These are phyloP conservation scores for Drosophila vallismaia DNA, from an alignment of 2,888 invertebrate genomes.

Conservation along the genomic window DNA sequence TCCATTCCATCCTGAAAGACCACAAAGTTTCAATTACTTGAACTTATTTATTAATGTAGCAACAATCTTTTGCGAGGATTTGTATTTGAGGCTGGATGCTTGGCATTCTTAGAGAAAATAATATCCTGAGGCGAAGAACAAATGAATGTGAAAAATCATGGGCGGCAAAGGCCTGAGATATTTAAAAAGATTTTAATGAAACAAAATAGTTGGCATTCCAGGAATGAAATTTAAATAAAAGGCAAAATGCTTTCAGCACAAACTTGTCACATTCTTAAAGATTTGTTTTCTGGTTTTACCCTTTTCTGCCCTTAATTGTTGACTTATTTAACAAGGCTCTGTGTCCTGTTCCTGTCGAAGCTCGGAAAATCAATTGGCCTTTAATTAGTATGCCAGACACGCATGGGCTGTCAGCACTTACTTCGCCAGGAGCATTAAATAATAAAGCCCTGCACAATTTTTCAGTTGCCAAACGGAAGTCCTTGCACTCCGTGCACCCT, in stretches of 20 bases:
- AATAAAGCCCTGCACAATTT: constrained; percentile 61
- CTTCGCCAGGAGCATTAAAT: constrained; percentile 14
- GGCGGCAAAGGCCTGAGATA: background rate
- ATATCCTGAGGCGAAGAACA: background rate
- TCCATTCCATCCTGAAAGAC: constrained; percentile 36
- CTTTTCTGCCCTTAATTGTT: background rate
- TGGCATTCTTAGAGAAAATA: constrained; percentile 30
- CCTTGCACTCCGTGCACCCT: constrained; percentile 6
- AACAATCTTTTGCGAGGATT: constrained; percentile 40
- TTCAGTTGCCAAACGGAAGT: constrained; percentile 52
- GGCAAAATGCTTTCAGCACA: background rate
- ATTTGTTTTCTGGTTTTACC: background rate
- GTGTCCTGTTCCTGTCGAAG: constrained; percentile 6
- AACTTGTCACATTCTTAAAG: background rate
- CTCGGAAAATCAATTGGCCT: constrained; percentile 57
- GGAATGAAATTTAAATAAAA: background rate
- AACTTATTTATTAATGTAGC: constrained; percentile 65
- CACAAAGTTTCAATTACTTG: constrained; percentile 63
- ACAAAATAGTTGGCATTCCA: constrained; percentile 28
- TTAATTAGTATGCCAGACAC: constrained; percentile 64
- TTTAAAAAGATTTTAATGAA: constrained; percentile 6
- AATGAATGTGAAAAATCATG: constrained; percentile 11
- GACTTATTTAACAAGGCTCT: background rate
- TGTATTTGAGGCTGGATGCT: constrained; percentile 11
- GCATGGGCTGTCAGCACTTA: constrained; percentile 29